phyloP scores from a whole-genome alignment of 2,797 vertebrate genomes.

The Pitangus sulphuratus region DNA sequence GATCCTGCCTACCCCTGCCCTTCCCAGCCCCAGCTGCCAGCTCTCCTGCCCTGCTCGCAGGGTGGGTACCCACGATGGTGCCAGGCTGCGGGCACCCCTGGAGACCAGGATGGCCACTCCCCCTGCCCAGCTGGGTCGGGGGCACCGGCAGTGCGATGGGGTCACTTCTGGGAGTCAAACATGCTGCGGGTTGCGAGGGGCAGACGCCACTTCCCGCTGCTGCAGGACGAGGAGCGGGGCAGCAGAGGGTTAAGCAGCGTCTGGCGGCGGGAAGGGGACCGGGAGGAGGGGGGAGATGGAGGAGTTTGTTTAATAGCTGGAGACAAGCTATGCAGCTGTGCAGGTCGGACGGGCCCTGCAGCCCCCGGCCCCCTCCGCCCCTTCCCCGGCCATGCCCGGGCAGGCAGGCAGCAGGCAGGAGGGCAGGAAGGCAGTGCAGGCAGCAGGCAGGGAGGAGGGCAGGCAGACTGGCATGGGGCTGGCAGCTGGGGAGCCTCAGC shows the following conservation, averaged over 20 bases:
- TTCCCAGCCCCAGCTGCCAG: not conserved
- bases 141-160: not conserved
- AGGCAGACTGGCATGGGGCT: not conserved
- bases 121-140: not conserved
- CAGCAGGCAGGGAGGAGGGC: not conserved
- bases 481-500: not conserved
- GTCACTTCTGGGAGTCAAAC: not conserved
- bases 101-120: not conserved
- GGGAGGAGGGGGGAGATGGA: not conserved
- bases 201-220: not conserved
- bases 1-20: no score
- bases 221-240: not conserved
- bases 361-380: not conserved
- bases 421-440: not conserved
- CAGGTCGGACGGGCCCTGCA: conserved; percentile 36
- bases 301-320: conserved; percentile 59
- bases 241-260: conserved; percentile 49
- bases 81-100: not conserved
- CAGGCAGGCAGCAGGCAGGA: not conserved
- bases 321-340: conserved; percentile 64
- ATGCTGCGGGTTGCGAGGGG: not conserved
- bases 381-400: not conserved
- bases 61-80: not conserved
- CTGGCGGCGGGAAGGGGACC: conserved; percentile 1
- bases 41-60: not conserved